A percentile compares a stretch with the other conserved stretches of the same genome.
Evolutionary conservation across 1,140 invertebrate species (phyloP).

Genomic region (Lanistes nyassanus): DNA sequence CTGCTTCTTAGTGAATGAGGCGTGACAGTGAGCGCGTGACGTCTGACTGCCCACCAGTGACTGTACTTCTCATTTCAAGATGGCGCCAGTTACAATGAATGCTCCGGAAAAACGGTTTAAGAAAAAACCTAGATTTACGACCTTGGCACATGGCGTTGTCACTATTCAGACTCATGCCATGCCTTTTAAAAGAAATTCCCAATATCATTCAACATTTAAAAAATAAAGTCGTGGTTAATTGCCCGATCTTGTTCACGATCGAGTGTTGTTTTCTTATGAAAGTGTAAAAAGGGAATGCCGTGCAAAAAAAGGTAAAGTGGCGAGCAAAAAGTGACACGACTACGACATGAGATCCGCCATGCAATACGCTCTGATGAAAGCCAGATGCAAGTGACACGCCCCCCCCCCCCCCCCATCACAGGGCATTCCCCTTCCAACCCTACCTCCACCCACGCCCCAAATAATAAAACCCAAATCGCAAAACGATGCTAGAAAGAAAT

Average conservation of each 20-base stretch:
- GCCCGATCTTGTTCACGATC: no score
- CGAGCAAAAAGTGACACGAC: background rate
- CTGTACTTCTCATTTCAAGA: conserved; percentile 1
- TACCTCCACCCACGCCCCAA: background rate
- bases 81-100: background rate
- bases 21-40: conserved; percentile 15
- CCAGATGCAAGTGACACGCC: background rate
- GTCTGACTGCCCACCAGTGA: conserved; percentile 6
- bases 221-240: no score
- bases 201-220: no score
- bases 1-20: conserved; percentile 16
- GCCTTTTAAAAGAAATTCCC: background rate
- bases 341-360: background rate
- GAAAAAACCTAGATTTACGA: no score
- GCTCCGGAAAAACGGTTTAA: background rate
- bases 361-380: background rate
- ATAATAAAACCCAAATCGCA: background rate
- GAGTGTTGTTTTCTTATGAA: background rate
- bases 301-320: background rate
- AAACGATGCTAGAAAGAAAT: background rate
- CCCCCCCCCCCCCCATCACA: background rate
- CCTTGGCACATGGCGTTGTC: no score
- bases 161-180: background rate
- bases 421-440: background rate
- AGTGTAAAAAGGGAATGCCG: background rate